A percentile compares a stretch with the other conserved stretches of the same genome.
Evolutionary conservation across 2,797 vertebrate genomes (phyloP).

Genomic region (Typhlichthys subterraneus): DNA sequence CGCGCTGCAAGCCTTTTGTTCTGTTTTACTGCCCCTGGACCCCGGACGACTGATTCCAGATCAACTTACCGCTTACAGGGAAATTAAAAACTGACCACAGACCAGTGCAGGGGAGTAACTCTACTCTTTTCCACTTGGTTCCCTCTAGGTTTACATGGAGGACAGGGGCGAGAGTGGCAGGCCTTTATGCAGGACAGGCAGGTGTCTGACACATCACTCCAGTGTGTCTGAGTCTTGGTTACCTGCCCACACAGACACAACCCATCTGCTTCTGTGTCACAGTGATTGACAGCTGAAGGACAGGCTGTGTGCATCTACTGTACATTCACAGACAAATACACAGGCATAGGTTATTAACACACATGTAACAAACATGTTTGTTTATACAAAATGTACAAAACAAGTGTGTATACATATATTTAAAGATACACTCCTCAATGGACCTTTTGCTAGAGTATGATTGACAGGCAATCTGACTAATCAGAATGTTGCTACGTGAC

Average conservation of each 20-base stretch:
- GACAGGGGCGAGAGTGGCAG: conserved; percentile 14
- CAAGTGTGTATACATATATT: too few species aligned
- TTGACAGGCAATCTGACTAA: too few species aligned
- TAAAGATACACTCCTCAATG: too few species aligned
- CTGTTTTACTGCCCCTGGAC: conserved; percentile 34
- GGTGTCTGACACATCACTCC: conserved; percentile 49
- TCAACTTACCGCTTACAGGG: conserved; percentile 29
- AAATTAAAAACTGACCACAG: conserved; percentile 53
- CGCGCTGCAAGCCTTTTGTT: conserved; percentile 61
- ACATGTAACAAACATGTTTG: too few species aligned
- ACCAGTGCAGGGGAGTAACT: conserved; percentile 33
- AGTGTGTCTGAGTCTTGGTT: conserved; percentile 48
- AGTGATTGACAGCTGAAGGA: conserved; percentile 61
- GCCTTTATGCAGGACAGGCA: conserved; percentile 18
- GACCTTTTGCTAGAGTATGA: too few species aligned
- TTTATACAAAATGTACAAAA: too few species aligned
- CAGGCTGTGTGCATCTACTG: conserved; percentile 14
- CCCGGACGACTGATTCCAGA: conserved; percentile 50
- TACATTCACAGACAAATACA: too few species aligned
- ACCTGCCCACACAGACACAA: conserved; percentile 69
- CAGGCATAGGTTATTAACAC: too few species aligned
- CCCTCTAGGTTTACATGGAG: conserved; percentile 28
- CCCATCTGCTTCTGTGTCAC: conserved; percentile 62
- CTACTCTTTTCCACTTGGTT: conserved; percentile 40
- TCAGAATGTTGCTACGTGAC: too few species aligned